Evolutionary conservation across 2,113 vertebrate genomes (phyloP).

Genomic region (Coryphaenoides rupestris): DNA sequence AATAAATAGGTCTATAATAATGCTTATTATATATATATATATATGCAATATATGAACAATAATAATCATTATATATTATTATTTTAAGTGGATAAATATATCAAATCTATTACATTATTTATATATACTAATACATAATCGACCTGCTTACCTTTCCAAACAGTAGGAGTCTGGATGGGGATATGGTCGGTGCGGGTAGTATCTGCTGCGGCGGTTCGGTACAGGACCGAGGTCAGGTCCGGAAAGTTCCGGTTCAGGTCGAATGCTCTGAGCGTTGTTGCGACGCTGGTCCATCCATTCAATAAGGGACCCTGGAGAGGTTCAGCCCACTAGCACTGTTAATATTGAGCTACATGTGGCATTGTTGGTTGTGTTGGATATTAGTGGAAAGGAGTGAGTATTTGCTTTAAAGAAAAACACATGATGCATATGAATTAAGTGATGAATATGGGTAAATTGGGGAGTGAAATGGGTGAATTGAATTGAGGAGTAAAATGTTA

Average conservation of each 20-base stretch:
- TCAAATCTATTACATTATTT: too few relatives aligned
- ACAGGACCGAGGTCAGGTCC: conserved; percentile 86
- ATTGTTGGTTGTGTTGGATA: not conserved
- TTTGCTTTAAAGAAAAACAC: not conserved
- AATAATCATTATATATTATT: too few relatives aligned
- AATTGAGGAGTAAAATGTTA: conserved; percentile 29
- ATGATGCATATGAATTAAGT: not conserved
- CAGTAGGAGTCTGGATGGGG: conserved; percentile 89
- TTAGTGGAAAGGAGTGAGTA: conserved; percentile 27
- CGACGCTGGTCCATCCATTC: conserved; percentile 89
- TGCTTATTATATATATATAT: too few relatives aligned
- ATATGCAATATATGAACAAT: not conserved
- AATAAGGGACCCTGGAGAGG: conserved; percentile 83
- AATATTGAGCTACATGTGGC: too few relatives aligned
- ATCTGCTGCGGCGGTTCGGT: conserved; percentile 77
- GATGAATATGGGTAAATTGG: conserved; percentile 7
- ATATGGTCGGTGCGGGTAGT: conserved; percentile 83
- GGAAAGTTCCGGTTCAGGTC: conserved; percentile 98
- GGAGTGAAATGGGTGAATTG: conserved; percentile 24
- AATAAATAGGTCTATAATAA: too few relatives aligned
- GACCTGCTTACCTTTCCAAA: conserved; percentile 83
- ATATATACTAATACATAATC: too few relatives aligned
- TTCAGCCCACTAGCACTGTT: conserved; percentile 20
- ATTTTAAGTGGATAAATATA: too few relatives aligned
- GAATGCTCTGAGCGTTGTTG: conserved; percentile 86